Evolutionary conservation across 2,888 invertebrate species (phyloP).

Genomic region (Diplazon laetatorius): DNA sequence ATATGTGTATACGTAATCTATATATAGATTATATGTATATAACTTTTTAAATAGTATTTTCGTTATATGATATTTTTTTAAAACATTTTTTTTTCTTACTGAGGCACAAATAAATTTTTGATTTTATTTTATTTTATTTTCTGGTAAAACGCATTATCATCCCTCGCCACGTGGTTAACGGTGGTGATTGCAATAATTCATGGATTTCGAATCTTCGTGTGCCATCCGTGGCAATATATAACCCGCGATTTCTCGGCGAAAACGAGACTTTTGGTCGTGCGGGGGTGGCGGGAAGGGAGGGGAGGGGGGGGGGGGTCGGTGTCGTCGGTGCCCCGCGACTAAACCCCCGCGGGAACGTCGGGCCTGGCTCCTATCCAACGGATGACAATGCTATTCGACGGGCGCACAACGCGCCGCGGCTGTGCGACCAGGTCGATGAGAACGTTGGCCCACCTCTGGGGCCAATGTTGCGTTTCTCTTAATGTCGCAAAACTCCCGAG

Average conservation of each 20-base stretch:
- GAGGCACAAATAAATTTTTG: too few species aligned
- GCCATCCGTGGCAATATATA: slow-evolving; percentile 21
- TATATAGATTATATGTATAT: too few species aligned
- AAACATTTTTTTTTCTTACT: too few species aligned
- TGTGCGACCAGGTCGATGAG: slow-evolving; percentile 48
- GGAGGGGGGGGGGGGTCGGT: too few species aligned
- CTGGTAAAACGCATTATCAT: neutral
- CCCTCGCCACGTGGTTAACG: neutral
- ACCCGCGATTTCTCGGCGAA: slow-evolving; percentile 26
- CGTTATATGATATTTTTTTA: too few species aligned
- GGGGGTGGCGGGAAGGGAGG: too few species aligned
- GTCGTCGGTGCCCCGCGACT: neutral
- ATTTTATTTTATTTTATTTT: neutral
- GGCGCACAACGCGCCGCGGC: slow-evolving; percentile 1
- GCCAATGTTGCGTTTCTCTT: slow-evolving; percentile 52
- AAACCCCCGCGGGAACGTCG: slow-evolving; percentile 21
- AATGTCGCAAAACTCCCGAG: slow-evolving; percentile 26
- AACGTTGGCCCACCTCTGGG: slow-evolving; percentile 47
- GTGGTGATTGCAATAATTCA: slow-evolving; percentile 1
- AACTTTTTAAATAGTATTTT: too few species aligned
- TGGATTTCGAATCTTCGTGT: slow-evolving; percentile 22
- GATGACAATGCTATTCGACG: slow-evolving; percentile 52
- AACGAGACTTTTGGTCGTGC: slow-evolving; percentile 50
- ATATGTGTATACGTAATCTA: too few species aligned
- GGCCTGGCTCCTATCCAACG: slow-evolving; percentile 51